Conservation (phyloP, 2,113 vertebrate species). For the Phaethornis superciliosus region DNA sequence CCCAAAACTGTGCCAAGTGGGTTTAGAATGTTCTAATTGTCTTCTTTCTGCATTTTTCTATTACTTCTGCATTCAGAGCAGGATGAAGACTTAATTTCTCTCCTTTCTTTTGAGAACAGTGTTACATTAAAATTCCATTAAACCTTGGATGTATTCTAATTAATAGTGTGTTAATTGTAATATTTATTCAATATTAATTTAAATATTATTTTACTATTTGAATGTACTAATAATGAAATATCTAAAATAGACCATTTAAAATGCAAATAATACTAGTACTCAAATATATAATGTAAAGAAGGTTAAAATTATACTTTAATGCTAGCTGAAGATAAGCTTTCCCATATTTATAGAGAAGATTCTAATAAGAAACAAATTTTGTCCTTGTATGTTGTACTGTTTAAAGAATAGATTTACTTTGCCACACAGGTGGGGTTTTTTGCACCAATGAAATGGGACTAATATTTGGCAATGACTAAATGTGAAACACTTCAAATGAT, state of each 20-base stretch:
- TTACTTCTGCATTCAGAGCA: background rate
- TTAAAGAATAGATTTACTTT: background rate
- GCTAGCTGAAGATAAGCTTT: background rate
- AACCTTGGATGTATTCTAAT: background rate
- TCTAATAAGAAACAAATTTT: background rate
- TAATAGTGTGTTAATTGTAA: too few relatives aligned
- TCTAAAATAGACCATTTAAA: background rate
- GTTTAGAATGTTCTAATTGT: background rate
- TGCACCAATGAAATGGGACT: background rate
- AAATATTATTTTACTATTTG: too few relatives aligned
- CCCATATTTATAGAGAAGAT: background rate
- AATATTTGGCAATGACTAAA: background rate
- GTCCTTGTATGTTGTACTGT: background rate
- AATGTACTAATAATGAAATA: background rate
- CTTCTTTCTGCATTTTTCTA: background rate
- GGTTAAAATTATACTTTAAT: background rate
- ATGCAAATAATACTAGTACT: background rate
- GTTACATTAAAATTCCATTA: background rate
- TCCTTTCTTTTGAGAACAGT: background rate
- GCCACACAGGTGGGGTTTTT: background rate
- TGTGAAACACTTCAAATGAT: background rate
- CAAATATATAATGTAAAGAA: background rate
- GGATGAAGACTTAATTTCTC: background rate
- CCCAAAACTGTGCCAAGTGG: background rate
- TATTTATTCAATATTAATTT: too few relatives aligned